phyloP scores from a whole-genome alignment of 2,113 vertebrate genomes.

The Cavia aperea region DNA sequence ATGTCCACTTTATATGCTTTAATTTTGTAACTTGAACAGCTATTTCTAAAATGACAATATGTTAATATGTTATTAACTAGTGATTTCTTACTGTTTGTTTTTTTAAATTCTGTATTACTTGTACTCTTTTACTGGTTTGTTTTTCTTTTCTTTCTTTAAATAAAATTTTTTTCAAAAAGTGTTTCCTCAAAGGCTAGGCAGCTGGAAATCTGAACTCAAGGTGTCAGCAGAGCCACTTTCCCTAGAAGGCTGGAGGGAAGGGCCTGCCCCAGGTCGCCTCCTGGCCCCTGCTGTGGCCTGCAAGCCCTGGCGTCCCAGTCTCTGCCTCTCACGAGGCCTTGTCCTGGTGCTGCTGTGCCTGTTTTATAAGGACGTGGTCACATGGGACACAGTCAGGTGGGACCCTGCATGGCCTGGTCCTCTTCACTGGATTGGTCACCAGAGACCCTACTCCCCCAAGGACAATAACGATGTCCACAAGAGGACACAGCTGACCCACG shows the following conservation, averaged over 20 bases:
- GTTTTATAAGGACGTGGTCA: background rate
- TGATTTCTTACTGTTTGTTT: too few species aligned
- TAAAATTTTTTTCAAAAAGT: background rate
- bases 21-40: too few species aligned
- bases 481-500: background rate
- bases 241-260: too few species aligned
- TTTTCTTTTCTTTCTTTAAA: too few species aligned
- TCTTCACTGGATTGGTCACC: background rate
- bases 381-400: too few species aligned
- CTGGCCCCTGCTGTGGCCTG: background rate
- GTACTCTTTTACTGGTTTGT: too few species aligned
- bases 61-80: too few species aligned
- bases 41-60: too few species aligned
- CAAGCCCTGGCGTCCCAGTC: rapidly evolving
- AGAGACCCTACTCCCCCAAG: background rate
- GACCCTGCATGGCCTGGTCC: background rate
- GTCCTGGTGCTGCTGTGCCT: background rate
- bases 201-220: background rate
- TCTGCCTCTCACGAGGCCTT: background rate
- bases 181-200: background rate
- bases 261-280: rapidly evolving
- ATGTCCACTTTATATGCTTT: too few species aligned
- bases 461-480: too few species aligned
- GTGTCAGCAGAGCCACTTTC: rapidly evolving
- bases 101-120: too few species aligned